Conservation (phyloP, 2,113 vertebrate genomes). For the Heterocephalus glaber region DNA sequence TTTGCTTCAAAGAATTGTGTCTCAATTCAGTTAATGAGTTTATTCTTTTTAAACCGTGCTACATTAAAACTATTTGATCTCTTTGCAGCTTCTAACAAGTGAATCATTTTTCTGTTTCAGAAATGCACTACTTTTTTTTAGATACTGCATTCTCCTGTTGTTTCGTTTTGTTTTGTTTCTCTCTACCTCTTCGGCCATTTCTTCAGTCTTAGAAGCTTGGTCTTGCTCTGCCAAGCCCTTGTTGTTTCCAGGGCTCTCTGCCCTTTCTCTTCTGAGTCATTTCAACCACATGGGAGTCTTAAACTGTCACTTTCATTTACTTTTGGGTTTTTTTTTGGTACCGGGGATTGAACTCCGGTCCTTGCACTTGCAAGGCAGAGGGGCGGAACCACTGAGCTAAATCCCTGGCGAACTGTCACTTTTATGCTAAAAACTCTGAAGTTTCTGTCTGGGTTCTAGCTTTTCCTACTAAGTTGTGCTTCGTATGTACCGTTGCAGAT, state of each 20-base stretch:
- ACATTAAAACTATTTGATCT: not conserved
- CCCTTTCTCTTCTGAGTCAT: not conserved
- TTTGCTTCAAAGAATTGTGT: not conserved
- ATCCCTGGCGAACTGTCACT: no score
- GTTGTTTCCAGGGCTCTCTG: not conserved
- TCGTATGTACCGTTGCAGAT: not conserved
- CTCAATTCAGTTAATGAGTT: not conserved
- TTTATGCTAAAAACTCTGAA: not conserved
- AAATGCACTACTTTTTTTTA: not conserved
- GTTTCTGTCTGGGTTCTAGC: not conserved
- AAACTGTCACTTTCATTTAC: not conserved
- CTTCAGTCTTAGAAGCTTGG: not conserved
- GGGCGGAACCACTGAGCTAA: no score
- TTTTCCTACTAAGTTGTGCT: not conserved
- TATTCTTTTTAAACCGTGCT: not conserved
- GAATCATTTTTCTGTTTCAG: not conserved
- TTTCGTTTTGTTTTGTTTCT: not conserved
- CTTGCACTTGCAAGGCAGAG: no score
- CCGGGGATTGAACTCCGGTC: no score
- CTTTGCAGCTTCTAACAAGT: not conserved
- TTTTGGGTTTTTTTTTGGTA: no score
- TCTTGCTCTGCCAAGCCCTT: not conserved
- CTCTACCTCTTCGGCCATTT: not conserved
- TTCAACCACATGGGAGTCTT: not conserved
- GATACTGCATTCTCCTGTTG: not conserved